A percentile compares a stretch with the other conserved stretches of the same genome.
Conservation (phyloP, 2,797 vertebrate species). For the Catostomus latipinnis region DNA sequence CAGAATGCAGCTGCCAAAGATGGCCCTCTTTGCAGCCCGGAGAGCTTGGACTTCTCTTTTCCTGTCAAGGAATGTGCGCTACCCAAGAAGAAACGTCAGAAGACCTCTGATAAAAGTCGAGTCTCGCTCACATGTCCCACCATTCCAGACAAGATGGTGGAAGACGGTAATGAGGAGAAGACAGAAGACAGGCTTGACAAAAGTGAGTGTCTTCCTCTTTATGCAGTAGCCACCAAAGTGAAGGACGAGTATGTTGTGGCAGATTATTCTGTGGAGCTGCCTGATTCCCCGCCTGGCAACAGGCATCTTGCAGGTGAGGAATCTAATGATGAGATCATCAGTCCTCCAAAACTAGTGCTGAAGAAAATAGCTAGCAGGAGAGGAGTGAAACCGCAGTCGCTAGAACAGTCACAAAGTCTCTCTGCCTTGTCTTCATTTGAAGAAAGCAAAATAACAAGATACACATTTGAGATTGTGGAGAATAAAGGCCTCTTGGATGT, state of each 20-base stretch:
- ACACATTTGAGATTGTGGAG: slow-evolving; percentile 95
- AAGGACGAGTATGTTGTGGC: slow-evolving; percentile 97
- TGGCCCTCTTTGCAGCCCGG: slow-evolving; percentile 82
- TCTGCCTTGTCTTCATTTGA: slow-evolving; percentile 90
- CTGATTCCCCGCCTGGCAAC: slow-evolving; percentile 82
- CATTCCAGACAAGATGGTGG: slow-evolving; percentile 65
- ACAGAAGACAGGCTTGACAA: slow-evolving; percentile 85
- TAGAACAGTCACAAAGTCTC: slow-evolving; percentile 86
- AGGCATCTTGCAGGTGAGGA: slow-evolving; percentile 81
- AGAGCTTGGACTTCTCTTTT: slow-evolving; percentile 83
- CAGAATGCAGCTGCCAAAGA: slow-evolving; percentile 88
- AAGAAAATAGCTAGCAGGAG: slow-evolving; percentile 94
- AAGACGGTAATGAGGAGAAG: slow-evolving; percentile 79
- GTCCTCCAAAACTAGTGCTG: slow-evolving; percentile 92
- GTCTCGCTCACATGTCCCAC: slow-evolving; percentile 64
- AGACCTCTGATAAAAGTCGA: slow-evolving; percentile 85
- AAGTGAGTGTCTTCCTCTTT: slow-evolving; percentile 90
- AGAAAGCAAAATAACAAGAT: slow-evolving; percentile 92
- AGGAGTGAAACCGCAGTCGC: slow-evolving; percentile 82
- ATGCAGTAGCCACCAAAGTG: slow-evolving; percentile 90
- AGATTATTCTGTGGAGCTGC: slow-evolving; percentile 92
- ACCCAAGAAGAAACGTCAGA: slow-evolving; percentile 97
- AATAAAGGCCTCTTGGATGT: slow-evolving; percentile 92
- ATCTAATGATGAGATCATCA: slow-evolving; percentile 85
- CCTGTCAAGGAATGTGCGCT: slow-evolving; percentile 89